A percentile compares a stretch with the other conserved stretches of the same genome.
These are phyloP conservation scores for Andrena fulva DNA, from an alignment of 2,888 invertebrate genomes.

Conservation along the genomic window DNA sequence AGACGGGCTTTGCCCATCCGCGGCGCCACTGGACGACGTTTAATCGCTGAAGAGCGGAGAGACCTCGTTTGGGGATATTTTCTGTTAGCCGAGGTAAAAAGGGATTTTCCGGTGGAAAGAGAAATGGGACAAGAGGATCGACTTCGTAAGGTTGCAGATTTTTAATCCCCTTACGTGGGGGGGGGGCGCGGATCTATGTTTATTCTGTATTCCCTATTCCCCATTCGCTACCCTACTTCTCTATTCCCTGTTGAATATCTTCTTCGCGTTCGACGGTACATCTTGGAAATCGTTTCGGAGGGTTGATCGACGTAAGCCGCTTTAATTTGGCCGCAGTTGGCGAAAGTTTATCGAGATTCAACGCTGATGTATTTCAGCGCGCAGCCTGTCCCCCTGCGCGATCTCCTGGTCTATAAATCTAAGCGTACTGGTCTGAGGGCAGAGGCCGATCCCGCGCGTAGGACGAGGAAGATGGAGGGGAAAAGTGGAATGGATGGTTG, in stretches of 20 bases:
- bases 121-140: slow-evolving; percentile 30
- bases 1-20: slow-evolving; percentile 5
- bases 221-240: no score
- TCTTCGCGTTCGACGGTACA: not conserved
- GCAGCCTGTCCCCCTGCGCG: not conserved
- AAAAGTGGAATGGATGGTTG: slow-evolving; percentile 18
- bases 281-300: not conserved
- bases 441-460: not conserved
- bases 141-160: not conserved
- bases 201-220: not conserved
- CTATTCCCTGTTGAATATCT: not conserved
- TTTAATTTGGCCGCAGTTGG: slow-evolving; percentile 6
- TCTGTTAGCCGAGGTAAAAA: slow-evolving; percentile 22
- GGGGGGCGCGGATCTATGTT: not conserved
- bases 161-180: not conserved
- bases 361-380: not conserved
- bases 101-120: slow-evolving; percentile 41
- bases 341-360: slow-evolving; percentile 26
- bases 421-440: slow-evolving; percentile 42
- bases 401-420: slow-evolving; percentile 57
- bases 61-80: slow-evolving; percentile 55
- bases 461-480: slow-evolving; percentile 6
- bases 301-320: slow-evolving; percentile 1
- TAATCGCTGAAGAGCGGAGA: slow-evolving; percentile 59
- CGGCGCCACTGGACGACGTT: slow-evolving; percentile 37